These are phyloP conservation scores for Harlomillsia oculata DNA, from an alignment of 1,140 invertebrate species.

Conservation along the genomic window DNA sequence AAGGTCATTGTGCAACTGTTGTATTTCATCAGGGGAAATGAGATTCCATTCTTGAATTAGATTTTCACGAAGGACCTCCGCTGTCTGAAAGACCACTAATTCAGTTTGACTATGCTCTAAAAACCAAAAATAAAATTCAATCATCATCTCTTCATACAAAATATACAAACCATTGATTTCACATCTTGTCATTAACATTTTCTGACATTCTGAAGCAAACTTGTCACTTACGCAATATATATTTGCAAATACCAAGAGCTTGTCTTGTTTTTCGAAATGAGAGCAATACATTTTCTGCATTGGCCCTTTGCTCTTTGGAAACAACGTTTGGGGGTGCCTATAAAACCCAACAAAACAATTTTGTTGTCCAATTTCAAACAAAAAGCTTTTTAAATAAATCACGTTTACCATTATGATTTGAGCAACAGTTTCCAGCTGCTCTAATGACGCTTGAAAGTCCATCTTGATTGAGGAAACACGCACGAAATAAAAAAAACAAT, in stretches of 20 bases:
- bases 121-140: conserved; percentile 21
- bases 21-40: conserved; percentile 24
- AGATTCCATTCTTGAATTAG: conserved; percentile 68
- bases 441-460: conserved; percentile 21
- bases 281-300: conserved; percentile 67
- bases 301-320: conserved; percentile 61
- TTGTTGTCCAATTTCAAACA: neutral
- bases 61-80: conserved; percentile 68
- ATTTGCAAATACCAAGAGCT: conserved; percentile 68
- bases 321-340: conserved; percentile 74
- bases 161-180: no score
- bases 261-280: conserved; percentile 69
- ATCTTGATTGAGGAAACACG: neutral
- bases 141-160: no score
- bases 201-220: conserved; percentile 6
- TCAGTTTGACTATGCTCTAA: conserved; percentile 63
- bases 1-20: conserved; percentile 24
- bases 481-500: neutral
- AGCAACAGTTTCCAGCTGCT: conserved; percentile 54
- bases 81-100: conserved; percentile 79
- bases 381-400: no score
- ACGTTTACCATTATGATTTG: conserved; percentile 56
- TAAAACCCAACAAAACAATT: conserved; percentile 35
- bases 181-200: neutral
- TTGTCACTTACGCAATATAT: conserved; percentile 54